These are phyloP conservation scores for Pagetopsis macropterus DNA, from an alignment of 2,797 vertebrate species.

Conservation along the genomic window DNA sequence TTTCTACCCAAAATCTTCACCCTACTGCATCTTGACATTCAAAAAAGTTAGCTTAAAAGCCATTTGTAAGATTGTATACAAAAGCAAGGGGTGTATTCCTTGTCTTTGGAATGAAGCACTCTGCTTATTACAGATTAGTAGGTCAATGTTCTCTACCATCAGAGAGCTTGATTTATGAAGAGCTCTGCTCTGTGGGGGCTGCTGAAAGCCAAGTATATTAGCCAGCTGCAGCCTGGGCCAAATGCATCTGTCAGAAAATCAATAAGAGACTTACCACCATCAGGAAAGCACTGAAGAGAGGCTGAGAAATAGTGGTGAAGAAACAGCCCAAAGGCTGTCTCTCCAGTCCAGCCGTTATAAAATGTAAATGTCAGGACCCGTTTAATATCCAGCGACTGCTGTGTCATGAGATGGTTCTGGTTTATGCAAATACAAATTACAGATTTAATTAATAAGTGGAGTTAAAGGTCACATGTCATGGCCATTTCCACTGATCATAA, in stretches of 20 bases:
- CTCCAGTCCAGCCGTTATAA: slow-evolving; percentile 41
- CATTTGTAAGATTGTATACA: slow-evolving; percentile 57
- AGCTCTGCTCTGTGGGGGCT: slow-evolving; percentile 60
- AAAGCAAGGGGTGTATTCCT: slow-evolving; percentile 46
- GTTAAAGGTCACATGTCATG: background rate
- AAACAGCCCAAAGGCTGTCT: slow-evolving; percentile 30
- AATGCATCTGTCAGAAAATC: slow-evolving; percentile 81
- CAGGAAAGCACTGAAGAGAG: slow-evolving; percentile 44
- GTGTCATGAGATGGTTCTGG: background rate
- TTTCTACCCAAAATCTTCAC: background rate
- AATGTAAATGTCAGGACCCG: slow-evolving; percentile 27
- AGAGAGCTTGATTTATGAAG: slow-evolving; percentile 75
- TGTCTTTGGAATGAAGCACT: slow-evolving; percentile 63
- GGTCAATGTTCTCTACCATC: slow-evolving; percentile 77
- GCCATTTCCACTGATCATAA: too few relatives aligned
- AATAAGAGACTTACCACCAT: slow-evolving; percentile 70
- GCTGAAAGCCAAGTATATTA: slow-evolving; percentile 80
- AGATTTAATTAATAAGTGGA: slow-evolving; percentile 2
- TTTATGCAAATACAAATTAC: slow-evolving; percentile 3
- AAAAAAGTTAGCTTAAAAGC: slow-evolving; percentile 36
- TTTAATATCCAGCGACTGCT: background rate
- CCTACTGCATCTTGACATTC: slow-evolving; percentile 25
- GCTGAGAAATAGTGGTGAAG: slow-evolving; percentile 44
- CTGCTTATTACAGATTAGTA: slow-evolving; percentile 82
- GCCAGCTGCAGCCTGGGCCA: slow-evolving; percentile 74